Base-by-base conservation (phyloP, 2,797 vertebrate genomes). In the Apodemus agrarius region DNA sequence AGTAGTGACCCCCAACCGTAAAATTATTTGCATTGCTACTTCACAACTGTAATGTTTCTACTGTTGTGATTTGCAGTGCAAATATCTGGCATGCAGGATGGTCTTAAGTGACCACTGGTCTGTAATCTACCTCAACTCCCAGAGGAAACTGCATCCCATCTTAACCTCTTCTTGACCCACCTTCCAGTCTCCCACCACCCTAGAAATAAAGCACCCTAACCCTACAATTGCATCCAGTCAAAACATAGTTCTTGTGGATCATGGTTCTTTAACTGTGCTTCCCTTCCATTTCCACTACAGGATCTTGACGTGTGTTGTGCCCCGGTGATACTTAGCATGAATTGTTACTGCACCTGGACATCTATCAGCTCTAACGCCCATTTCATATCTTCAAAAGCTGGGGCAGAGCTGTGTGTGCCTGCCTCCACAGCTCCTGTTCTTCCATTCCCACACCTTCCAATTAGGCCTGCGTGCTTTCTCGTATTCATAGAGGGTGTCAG, bases 331-430 rank as follows among this genome's bases (percentile, higher is more conserved):
- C 29, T 40, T 34, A 34, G 1, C 19, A 12, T 43, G 21, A 61
- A 4, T 3, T 34, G 59, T 26, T 52, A 24, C 57, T 69, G 19
- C 90, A 57, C 69, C 59, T 87, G 63, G 21, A 10, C 43, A 19
- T 29, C 22, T 37, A 31, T 40, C 6, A 34, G 43, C 75, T 82
- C 19, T 37, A 74, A 74, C 22, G 21, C 40, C 75, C 57, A 40
- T 91, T 94, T 93, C 87, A 61, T 59, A 85, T 26, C 43, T 85
- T 13, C 57, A 43, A 92, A 87, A 75, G 40, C 49, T 67, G 43
- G 21, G 17, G 63, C 43, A 88, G 57, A 84, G n/a, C 22, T 3
- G 0, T 13, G n/a, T 0, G 31, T 31, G 16, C 19, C 13, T 16
- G 8, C 63, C 29, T 82, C 29, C 29, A 59, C 85, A 90, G 21